Percentiles rank a stretch among this genome's conserved stretches.
Conservation (phyloP, 2,797 vertebrate genomes). For the Silurus lanzhouensis region DNA sequence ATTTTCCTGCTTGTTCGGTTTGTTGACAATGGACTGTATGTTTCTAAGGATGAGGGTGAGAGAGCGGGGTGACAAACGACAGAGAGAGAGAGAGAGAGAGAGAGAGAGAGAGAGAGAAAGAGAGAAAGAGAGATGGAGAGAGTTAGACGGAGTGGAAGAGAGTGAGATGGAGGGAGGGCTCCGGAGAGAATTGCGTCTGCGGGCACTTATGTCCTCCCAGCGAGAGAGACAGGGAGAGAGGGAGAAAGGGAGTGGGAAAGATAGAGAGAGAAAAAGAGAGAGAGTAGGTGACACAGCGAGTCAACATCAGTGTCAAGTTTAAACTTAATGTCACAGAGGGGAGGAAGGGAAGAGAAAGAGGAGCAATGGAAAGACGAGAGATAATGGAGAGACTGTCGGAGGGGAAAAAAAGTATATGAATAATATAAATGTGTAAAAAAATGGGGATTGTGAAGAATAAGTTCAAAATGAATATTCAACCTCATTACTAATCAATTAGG, state of each 20-base stretch:
- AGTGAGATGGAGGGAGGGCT: conserved; percentile 63
- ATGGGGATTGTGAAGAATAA: conserved; percentile 63
- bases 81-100: conserved; percentile 6
- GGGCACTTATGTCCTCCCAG: conserved; percentile 77
- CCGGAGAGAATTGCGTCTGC: conserved; percentile 77
- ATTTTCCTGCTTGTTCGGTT: conserved; percentile 66
- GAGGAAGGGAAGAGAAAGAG: conserved; percentile 65
- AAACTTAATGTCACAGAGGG: conserved; percentile 80
- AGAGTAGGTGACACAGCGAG: conserved; percentile 77
- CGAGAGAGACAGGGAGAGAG: conserved; percentile 61
- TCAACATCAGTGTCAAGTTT: conserved; percentile 85
- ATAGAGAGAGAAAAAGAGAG: conserved; percentile 44
- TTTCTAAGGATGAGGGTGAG: conserved; percentile 29
- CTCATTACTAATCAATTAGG: conserved; percentile 10
- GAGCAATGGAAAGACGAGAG: conserved; percentile 67
- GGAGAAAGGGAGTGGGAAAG: conserved; percentile 50
- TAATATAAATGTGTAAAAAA: conserved; percentile 49
- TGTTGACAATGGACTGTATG: conserved; percentile 73
- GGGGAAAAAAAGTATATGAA: conserved; percentile 51
- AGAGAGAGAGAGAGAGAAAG: conserved; percentile 23
- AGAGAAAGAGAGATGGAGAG: conserved; percentile 33
- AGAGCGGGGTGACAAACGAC: neutral
- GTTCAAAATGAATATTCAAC: conserved; percentile 33
- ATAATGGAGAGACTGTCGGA: conserved; percentile 69
- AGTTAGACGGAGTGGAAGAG: conserved; percentile 60